Evolutionary conservation across 2,113 vertebrate genomes (phyloP).

Genomic region (Alectura lathami): DNA sequence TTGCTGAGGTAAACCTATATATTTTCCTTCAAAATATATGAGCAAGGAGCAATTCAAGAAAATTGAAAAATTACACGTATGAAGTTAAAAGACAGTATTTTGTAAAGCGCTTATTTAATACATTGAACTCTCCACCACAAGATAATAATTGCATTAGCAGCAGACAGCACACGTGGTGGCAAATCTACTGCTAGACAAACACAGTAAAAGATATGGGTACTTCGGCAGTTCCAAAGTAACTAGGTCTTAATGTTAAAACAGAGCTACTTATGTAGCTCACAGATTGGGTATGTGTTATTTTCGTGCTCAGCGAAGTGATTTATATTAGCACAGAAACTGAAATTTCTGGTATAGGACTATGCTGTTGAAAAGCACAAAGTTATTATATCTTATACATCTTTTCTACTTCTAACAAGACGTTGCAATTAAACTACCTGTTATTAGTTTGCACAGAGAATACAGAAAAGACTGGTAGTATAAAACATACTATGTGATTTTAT

Average conservation of each 20-base stretch:
- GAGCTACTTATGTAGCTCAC: neutral
- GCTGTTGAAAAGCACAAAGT: neutral
- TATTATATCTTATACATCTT: conserved; percentile 1
- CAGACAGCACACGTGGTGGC: neutral
- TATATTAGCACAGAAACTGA: neutral
- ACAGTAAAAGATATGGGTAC: neutral
- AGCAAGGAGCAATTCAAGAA: neutral
- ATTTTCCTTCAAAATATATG: neutral
- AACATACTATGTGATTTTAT: conserved; percentile 12
- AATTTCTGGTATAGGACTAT: neutral
- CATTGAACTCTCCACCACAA: neutral
- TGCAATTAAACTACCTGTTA: neutral
- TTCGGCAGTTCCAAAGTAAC: neutral
- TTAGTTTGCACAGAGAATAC: conserved; percentile 26
- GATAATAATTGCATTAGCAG: neutral
- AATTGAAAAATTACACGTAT: neutral
- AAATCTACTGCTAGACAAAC: neutral
- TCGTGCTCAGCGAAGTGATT: neutral
- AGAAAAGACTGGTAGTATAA: conserved; percentile 39
- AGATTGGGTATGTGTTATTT: neutral
- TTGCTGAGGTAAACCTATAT: neutral
- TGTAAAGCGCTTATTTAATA: neutral
- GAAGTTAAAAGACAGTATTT: neutral
- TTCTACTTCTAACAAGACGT: conserved; percentile 2
- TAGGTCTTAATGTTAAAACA: neutral